A percentile compares a stretch with the other conserved stretches of the same genome.
These are phyloP conservation scores for Leucoraja erinaceus DNA, from an alignment of 2,113 vertebrate species.

Conservation along the genomic window DNA sequence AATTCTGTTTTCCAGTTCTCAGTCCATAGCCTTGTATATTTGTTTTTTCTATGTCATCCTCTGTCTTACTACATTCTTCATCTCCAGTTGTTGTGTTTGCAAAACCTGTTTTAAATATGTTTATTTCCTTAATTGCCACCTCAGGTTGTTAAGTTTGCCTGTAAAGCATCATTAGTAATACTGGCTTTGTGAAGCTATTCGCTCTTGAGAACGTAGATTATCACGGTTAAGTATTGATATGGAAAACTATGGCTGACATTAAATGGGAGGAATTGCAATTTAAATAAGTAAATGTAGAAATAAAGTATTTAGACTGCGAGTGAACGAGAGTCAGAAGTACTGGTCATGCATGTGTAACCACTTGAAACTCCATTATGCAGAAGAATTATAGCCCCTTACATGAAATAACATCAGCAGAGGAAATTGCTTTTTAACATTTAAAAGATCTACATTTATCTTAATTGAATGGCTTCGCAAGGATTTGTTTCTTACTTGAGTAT, in stretches of 20 bases:
- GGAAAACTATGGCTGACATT: constrained; percentile 12
- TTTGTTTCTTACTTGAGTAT: neutral
- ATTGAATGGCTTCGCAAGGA: neutral
- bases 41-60: too few relatives aligned
- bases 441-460: constrained; percentile 12
- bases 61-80: neutral
- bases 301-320: too few relatives aligned
- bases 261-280: neutral
- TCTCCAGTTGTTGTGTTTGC: neutral
- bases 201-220: neutral
- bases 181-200: neutral
- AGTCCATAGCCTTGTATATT: too few relatives aligned
- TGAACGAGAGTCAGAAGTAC: neutral
- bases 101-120: neutral
- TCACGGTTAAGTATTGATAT: neutral
- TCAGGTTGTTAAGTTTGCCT: neutral
- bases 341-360: neutral
- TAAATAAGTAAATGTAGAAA: neutral
- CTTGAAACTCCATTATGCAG: neutral
- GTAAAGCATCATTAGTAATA: neutral
- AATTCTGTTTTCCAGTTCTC: too few relatives aligned
- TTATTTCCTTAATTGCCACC: too few relatives aligned
- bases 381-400: neutral
- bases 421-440: neutral
- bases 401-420: neutral